phyloP scores from a whole-genome alignment of 1,140 invertebrate genomes.

The Macrotrachela quadricornifera region DNA sequence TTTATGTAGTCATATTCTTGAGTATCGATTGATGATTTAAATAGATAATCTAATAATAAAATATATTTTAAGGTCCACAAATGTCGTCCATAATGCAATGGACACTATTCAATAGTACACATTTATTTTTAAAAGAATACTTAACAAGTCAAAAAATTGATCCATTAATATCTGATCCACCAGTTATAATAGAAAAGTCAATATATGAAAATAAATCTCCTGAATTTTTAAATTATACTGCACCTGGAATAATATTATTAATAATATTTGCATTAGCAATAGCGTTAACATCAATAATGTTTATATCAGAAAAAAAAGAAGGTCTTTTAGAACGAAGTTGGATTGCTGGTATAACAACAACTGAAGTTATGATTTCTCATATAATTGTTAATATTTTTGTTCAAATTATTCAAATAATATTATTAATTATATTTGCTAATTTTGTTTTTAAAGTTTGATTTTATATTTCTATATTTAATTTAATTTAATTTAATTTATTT shows the following conservation, averaged over 20 bases:
- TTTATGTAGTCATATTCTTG: too few relatives aligned
- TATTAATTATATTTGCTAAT: constrained; percentile 63
- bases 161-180: too few relatives aligned
- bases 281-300: constrained; percentile 67
- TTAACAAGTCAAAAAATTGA: too few relatives aligned
- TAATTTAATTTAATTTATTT: too few relatives aligned
- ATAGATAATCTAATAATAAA: too few relatives aligned
- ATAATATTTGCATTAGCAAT: constrained; percentile 86
- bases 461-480: background rate
- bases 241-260: constrained; percentile 77
- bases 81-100: too few relatives aligned
- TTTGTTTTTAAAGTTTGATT: constrained; percentile 33
- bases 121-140: too few relatives aligned
- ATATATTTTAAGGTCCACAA: too few relatives aligned
- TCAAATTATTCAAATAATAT: constrained; percentile 66
- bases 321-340: constrained; percentile 20
- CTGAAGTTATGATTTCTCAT: constrained; percentile 71
- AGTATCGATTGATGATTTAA: too few relatives aligned
- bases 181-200: constrained; percentile 36
- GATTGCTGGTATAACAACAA: constrained; percentile 49
- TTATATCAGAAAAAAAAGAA: constrained; percentile 56
- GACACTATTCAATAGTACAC: too few relatives aligned
- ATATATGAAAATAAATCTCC: constrained; percentile 65
- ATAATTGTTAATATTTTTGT: constrained; percentile 79
- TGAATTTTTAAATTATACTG: constrained; percentile 80